Percentiles rank a stretch among this genome's conserved stretches.
Evolutionary conservation across 2,888 invertebrate species (phyloP).

Genomic region (Abscondita cerata): DNA sequence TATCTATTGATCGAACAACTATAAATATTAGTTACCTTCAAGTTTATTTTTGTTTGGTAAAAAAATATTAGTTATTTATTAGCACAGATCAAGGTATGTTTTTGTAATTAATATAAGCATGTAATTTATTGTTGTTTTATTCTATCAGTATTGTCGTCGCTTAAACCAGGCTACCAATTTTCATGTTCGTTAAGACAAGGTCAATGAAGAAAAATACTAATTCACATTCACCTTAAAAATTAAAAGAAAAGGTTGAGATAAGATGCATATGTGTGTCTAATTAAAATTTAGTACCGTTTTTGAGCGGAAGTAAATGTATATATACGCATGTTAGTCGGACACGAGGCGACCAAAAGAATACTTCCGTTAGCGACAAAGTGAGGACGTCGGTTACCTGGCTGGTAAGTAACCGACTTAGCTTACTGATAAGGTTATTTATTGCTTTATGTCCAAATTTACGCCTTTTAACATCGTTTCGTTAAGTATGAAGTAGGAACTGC

Average conservation of each 20-base stretch:
- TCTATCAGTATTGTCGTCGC: too few species aligned
- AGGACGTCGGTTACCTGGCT: conserved; percentile 5
- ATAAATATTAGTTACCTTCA: conserved; percentile 20
- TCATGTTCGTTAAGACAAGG: neutral
- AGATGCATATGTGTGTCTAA: conserved; percentile 40
- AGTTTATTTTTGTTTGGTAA: conserved; percentile 1
- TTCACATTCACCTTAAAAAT: too few species aligned
- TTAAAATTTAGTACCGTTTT: conserved; percentile 52
- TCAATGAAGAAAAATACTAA: too few species aligned
- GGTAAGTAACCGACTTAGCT: conserved; percentile 6
- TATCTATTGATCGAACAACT: conserved; percentile 34
- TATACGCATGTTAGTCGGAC: conserved; percentile 54
- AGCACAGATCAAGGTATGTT: neutral
- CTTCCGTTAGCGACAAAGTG: conserved; percentile 43
- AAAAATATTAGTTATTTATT: conserved; percentile 4
- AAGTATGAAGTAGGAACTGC: too few species aligned
- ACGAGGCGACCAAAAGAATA: conserved; percentile 52
- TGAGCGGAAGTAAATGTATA: conserved; percentile 52
- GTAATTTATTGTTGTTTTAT: too few species aligned
- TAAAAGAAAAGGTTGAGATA: conserved; percentile 42
- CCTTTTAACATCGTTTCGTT: too few species aligned
- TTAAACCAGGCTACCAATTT: too few species aligned
- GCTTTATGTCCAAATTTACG: conserved; percentile 2
- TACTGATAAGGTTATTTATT: conserved; percentile 8
- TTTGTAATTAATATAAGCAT: too few species aligned